Percentiles rank a stretch among this genome's conserved stretches.
phyloP scores from a whole-genome alignment of 1,140 invertebrate genomes.

The Stratiolaelaps scimitus region DNA sequence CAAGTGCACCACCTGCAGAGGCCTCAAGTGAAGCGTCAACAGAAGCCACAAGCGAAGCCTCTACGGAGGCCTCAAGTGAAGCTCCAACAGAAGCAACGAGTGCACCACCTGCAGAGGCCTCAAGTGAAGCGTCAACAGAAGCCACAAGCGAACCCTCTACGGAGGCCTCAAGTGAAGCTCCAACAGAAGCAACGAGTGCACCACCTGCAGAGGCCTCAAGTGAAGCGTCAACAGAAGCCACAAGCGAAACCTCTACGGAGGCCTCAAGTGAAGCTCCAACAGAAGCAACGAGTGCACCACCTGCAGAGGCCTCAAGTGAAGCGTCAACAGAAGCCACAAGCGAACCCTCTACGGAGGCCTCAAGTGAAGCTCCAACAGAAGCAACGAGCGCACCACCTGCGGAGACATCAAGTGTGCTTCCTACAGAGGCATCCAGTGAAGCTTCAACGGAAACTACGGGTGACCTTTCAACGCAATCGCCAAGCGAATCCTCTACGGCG shows the following conservation, averaged over 20 bases:
- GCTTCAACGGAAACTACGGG: slow-evolving; percentile 28
- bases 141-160: slow-evolving; percentile 33
- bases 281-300: slow-evolving; percentile 27
- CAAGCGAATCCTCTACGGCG: slow-evolving; percentile 29
- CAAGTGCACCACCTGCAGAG: slow-evolving; percentile 30
- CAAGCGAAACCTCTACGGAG: slow-evolving; percentile 29
- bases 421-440: slow-evolving; percentile 31
- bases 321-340: slow-evolving; percentile 30
- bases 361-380: slow-evolving; percentile 3
- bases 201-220: slow-evolving; percentile 25
- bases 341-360: slow-evolving; percentile 32
- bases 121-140: slow-evolving; percentile 30
- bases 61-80: slow-evolving; percentile 26
- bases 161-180: slow-evolving; percentile 31
- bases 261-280: slow-evolving; percentile 36
- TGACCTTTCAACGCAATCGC: slow-evolving; percentile 34
- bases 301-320: slow-evolving; percentile 30
- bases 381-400: slow-evolving; percentile 30
- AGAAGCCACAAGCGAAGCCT: slow-evolving; percentile 32
- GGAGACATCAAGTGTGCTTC: slow-evolving; percentile 27
- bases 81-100: slow-evolving; percentile 15
- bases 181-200: slow-evolving; percentile 30
- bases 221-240: slow-evolving; percentile 12
- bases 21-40: slow-evolving; percentile 27
- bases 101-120: slow-evolving; percentile 31